Evolutionary conservation across 2,113 vertebrate species (phyloP), one percentile per base, ranked within the genome.

Genomic region (Murina feae): DNA sequence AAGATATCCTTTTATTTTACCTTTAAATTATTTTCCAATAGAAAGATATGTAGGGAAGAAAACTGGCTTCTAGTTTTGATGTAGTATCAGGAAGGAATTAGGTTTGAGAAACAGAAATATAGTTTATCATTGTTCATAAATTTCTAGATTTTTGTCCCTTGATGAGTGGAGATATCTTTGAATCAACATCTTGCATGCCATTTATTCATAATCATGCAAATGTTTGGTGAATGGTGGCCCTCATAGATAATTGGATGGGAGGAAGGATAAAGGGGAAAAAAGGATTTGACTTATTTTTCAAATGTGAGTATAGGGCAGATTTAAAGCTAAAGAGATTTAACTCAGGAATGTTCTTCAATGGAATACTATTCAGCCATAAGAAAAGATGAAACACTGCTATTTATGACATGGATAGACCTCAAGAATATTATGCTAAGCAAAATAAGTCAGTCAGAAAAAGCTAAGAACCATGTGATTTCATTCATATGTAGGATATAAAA

Each of bases 21-120:
- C 68, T 94, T 93, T 78, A 92, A 94, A 69, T 89, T 51, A 66
- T 86, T 91, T 92, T 76, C 47, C 37, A 85, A 12, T 82, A 82
- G 76, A 95, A 82, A 58, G 32, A 81, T 55, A 23, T 1, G 32
- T 8, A 76, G 6, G 47, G 11, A 92, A 80, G 53, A 93, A 39
- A 87, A 86, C 13, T 58, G 74, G 9, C 12, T 86, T 82, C 37
- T 17, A n/a, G 9, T 82, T 92, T 74, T 92, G 63, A 69, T 91
- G 30, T 69, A 60, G 37, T 42, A 75, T 71, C 42, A 53, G 79
- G 25, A 75, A 94, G 17, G 32, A 83, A 58, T 79, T 72, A 72
- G 25, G 16, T 69, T 95, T 93, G n/a, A 93, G 49, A 81, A 76
- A 42, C 18, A 91, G 66, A 82, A 18, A 76, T 10, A 58, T 35